phyloP scores from a whole-genome alignment of 2,113 vertebrate species.

The Phrynocephalus versicolor region DNA sequence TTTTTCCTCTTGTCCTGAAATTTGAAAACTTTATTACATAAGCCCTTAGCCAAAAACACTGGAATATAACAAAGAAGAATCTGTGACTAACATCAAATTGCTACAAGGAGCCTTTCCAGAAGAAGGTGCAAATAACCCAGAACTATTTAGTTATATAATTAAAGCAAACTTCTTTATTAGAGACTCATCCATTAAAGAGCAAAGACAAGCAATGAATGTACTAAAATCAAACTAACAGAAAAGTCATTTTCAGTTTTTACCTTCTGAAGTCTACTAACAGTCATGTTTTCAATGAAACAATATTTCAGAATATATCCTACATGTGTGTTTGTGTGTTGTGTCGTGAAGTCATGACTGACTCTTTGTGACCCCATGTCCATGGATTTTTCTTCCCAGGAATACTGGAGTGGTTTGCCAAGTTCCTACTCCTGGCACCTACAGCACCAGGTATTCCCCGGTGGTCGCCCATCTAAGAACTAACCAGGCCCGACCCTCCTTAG shows the following conservation, averaged over 20 bases:
- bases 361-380: too few relatives aligned
- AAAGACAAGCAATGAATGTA: background rate
- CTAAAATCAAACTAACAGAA: slow-evolving; percentile 2
- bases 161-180: background rate
- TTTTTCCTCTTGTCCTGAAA: background rate
- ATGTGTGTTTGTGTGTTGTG: too few relatives aligned
- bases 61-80: background rate
- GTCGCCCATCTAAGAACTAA: too few relatives aligned
- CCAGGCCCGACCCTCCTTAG: too few relatives aligned
- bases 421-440: too few relatives aligned
- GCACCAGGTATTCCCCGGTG: too few relatives aligned
- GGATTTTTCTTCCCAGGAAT: too few relatives aligned
- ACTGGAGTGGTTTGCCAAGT: too few relatives aligned
- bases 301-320: too few relatives aligned
- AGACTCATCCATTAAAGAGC: background rate
- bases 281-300: background rate
- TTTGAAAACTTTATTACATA: background rate
- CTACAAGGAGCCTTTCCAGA: background rate
- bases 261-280: background rate
- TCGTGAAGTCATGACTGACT: too few relatives aligned
- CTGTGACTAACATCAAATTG: background rate
- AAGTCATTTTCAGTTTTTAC: background rate
- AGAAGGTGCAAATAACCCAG: background rate
- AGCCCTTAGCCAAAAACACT: background rate
- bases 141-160: background rate